Evolutionary conservation across 2,113 vertebrate species (phyloP).

Genomic region (Cyphomyrus discorhynchus): DNA sequence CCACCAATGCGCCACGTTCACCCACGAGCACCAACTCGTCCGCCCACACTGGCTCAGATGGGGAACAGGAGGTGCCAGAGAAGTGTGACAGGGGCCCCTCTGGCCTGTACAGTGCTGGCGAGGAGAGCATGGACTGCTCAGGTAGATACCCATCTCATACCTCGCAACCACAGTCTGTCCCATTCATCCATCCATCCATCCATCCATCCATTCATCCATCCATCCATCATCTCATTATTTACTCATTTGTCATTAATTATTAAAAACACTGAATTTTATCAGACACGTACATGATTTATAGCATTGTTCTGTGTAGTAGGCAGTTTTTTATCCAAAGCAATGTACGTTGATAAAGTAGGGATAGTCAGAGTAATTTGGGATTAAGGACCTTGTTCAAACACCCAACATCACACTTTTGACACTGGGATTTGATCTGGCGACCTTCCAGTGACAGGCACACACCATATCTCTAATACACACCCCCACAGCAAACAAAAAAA

Average conservation of each 20-base stretch:
- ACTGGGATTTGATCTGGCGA: neutral
- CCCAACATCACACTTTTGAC: neutral
- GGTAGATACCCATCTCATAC: constrained; percentile 49
- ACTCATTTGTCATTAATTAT: neutral
- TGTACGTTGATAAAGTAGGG: neutral
- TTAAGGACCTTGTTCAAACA: neutral
- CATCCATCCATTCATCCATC: neutral
- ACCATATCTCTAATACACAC: neutral
- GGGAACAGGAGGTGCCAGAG: constrained; percentile 84
- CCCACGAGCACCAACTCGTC: constrained; percentile 96
- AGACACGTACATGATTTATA: neutral
- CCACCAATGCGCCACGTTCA: constrained; percentile 80
- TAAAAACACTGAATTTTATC: neutral
- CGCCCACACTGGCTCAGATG: constrained; percentile 88
- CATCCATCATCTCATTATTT: neutral
- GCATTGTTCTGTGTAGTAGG: neutral
- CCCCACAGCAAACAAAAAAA: neutral
- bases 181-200: neutral
- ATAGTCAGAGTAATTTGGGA: neutral
- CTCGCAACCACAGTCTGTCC: neutral
- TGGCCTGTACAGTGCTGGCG: constrained; percentile 79
- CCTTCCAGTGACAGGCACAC: neutral
- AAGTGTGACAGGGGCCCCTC: constrained; percentile 65
- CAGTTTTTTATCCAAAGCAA: neutral
- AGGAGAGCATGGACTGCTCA: constrained; percentile 87